Evolutionary conservation across 2,797 vertebrate species (phyloP), one percentile per base, ranked within the genome.

Genomic region (Trichosurus vulpecula): DNA sequence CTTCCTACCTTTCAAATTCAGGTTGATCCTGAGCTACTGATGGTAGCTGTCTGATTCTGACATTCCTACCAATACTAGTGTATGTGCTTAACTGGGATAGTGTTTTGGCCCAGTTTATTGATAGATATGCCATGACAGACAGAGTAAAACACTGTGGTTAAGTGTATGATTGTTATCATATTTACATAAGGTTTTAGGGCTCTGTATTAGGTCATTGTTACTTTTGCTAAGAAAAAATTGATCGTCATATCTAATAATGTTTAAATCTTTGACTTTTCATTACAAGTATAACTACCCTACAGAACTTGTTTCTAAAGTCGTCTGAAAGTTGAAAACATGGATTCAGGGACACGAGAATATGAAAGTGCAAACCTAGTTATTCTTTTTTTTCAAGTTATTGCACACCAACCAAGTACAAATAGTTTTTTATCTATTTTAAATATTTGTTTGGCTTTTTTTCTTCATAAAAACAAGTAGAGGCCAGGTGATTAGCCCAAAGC

Each of bases 31-130:
- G 94, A 94, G 89, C 53, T 87, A 22, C 0, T 3, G 41, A 53
- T 51, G 35, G 4, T 25, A 47, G n/a, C 66, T 81, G 19, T 47
- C 66, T 41, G 16, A 25, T 41, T 81, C n/a, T 47, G n/a, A 41
- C 66, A 25, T 9, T 52, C 47, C 66, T 95, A 57, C 57, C 47
- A 51, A 31, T 2, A 0, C 56, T 91, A 92, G 87, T 92, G 91
- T 94, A 61, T 94, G 93, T 87, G 94, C 87, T 94, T 94, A 95
- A 92, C 52, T 87, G 9, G 47, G 52, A 66, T 12, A 52, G 12
- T 31, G 25, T 53, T 6, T n/a, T 25, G 19, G 10, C 9, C 92
- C 74, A 47, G 2, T 52, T 95, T 41, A n/a, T 54, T 30, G 6
- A 8, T 35, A 91, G 66, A 92, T 57, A 52, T 31, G 51, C 57